These are phyloP conservation scores for Pocillopora grandis DNA, from an alignment of 92 coral and sea anemone genomes.

Conservation along the genomic window DNA sequence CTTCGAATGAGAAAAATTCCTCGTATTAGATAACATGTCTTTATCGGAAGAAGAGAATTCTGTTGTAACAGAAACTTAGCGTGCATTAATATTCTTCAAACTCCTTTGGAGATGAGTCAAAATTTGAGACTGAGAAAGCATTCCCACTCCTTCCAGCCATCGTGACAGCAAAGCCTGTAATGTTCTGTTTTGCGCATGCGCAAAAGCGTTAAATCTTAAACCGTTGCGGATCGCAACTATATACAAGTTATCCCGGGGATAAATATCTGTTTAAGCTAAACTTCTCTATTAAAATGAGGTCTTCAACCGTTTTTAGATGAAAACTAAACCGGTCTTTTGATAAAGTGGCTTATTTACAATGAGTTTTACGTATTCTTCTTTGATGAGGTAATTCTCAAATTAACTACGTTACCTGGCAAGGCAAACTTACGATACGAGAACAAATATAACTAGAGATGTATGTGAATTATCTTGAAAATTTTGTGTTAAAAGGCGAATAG, in stretches of 20 bases:
- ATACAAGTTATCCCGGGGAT: constrained; percentile 10
- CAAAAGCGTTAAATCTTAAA: constrained; percentile 38
- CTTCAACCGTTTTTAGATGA: background rate
- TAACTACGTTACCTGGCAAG: constrained; percentile 10
- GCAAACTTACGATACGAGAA: constrained; percentile 13
- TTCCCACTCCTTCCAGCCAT: background rate
- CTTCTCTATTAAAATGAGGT: background rate
- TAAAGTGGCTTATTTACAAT: constrained; percentile 28
- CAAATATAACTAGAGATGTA: background rate
- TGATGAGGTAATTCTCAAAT: constrained; percentile 32
- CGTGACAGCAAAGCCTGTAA: constrained; percentile 15
- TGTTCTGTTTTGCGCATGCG: constrained; percentile 47
- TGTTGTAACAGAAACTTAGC: too few species aligned
- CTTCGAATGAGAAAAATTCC: too few species aligned
- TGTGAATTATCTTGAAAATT: background rate
- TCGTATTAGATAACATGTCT: too few species aligned
- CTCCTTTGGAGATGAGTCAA: too few species aligned
- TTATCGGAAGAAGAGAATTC: too few species aligned
- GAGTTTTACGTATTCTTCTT: constrained; percentile 25
- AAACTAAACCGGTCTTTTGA: background rate
- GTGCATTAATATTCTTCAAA: too few species aligned
- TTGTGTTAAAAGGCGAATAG: background rate
- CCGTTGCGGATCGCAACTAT: constrained; percentile 28
- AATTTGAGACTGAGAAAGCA: background rate
- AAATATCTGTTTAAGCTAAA: background rate